Evolutionary conservation across 2,797 vertebrate genomes (phyloP), one percentile per base, ranked within the genome.

Genomic region (Scomberomorus guttatus): DNA sequence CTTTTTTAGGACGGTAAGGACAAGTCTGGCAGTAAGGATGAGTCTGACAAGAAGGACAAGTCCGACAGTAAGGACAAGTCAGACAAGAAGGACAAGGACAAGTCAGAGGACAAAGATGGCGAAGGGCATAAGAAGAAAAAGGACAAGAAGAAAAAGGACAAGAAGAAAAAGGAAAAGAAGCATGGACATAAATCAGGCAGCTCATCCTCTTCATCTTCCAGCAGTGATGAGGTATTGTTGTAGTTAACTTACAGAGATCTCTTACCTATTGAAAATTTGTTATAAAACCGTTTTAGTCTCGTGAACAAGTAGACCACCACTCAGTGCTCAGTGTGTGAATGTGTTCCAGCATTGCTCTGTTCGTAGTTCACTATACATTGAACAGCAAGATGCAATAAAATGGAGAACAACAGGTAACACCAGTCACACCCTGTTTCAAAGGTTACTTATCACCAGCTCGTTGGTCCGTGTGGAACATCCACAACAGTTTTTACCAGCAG

Each of bases 201-300:
- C 1, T 78, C 74, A 0, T 83, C 86, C 0, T 86, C 84, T 0
- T 91, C 87, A 0, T 88, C 84, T 9, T 88, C 87, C 56, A 76
- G 84, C 82, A 88, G 86, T 48, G 77, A 77, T 34, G 76, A 90
- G 82, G 89, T 92, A 69, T 10, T 17, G 15, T 20, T 58, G 0
- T 17, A 13, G 1, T 15, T 51, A 2, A 0, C 27, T 29, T n/a
- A 4, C 2, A 29, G 32, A 29, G 3, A 2, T 63, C 17, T 56
- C 8, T 37, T 52, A 2, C n/a, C 32, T 13, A 14, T 22, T 65
- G 0, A 6, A 29, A 12, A 3, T 13, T 6, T 51, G 3, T 32
- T 42, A 4, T 56, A 18, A 39, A 39, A 71, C 5, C 14, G 2
- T 32, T 71, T 46, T 27, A 8, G 9, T 22, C 4, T 48, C 8